Base-by-base conservation (phyloP, 2,888 invertebrate species). In the Hyles lineata region DNA sequence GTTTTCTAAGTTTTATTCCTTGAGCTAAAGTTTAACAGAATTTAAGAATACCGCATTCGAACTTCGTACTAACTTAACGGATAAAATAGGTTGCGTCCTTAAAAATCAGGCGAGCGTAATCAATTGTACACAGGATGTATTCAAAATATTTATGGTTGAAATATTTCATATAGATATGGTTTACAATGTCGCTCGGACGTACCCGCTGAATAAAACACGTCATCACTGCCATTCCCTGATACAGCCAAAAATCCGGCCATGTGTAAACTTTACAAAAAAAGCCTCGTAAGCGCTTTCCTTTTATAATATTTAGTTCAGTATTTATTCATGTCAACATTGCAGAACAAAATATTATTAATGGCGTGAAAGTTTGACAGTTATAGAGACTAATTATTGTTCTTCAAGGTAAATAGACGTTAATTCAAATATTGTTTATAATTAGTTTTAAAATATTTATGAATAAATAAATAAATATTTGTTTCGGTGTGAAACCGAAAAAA, bases 81-180 rank as follows among this genome's bases (percentile, higher is more conserved):
- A 43, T 11, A 67, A 67, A 67, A 43, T 17, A 43, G 67, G 15
- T 23, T 50, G 50, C 6, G 67, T 11, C 43, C 67, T 67, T 43
- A 50, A 67, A 70, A 59, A 58, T 52, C 67, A 7, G 23, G 23
- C 67, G 50, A 43, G 67, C 67, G 70, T 60, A 75, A 77, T 78
- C 74, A 76, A 76, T 84, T 82, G 80, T 80, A 75, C 74, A 74
- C 82, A 80, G 85, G 82, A 85, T 78, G 81, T 83, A 82, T 87
- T 82, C 82, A 79, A 86, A 85, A 84, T 83, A 88, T 88, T 88
- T 86, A 89, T 86, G 83, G 83, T 77, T 76, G 78, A 75, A 85
- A 86, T 88, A 83, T 81, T 83, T 86, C 85, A 85, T 76, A 76
- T 75, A 83, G 89, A 88, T 89, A 89, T 77, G 78, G 78, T 72